Base-by-base conservation (phyloP, 2,797 vertebrate species). In the Acridotheres tristis region DNA sequence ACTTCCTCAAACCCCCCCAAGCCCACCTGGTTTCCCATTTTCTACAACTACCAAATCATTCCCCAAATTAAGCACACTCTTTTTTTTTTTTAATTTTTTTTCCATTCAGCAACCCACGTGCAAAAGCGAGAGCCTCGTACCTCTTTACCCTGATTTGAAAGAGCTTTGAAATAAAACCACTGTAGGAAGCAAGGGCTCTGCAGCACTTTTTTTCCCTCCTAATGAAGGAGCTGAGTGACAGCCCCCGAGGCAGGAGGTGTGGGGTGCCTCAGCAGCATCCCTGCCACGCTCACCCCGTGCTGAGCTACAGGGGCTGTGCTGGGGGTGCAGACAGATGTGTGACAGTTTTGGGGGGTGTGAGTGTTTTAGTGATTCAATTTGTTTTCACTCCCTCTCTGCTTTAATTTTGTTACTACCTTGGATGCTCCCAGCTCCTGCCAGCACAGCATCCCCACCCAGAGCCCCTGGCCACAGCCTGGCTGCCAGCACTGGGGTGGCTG, bases 171-270 rank as follows among this genome's bases (percentile, higher is more conserved):
- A 92, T 89, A 75, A 84, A 88, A 42, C 54, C 62, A 21, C 55
- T 10, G 79, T 61, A 69, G 80, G 88, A 76, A 83, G 48, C 0
- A 0, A 59, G 63, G 82, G 82, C 67, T 94, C 91, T 74, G 5
- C 1, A 67, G 63, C 73, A 43, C 79, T 73, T 90, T 91, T 91
- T 83, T 51, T 22, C 71, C 47, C 50, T 82, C 74, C 80, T 95
- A 92, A 94, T 61, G 94, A 96, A 93, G 95, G 85, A 85, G 77
- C 29, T 90, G 94, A 95, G 73, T 95, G 94, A 93, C 91, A 94
- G 89, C 83, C 85, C 94, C 88, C 0, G 27, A 92, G 94, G 92
- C 95, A 26, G 83, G 71, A 79, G 80, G 62, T n/a, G 62, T 80
- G 93, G 57, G 2, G 25, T 11, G 13, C 65, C 57, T 43, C 13